phyloP scores from a whole-genome alignment of 2,797 vertebrate species.

The Peromyscus melanophrys region DNA sequence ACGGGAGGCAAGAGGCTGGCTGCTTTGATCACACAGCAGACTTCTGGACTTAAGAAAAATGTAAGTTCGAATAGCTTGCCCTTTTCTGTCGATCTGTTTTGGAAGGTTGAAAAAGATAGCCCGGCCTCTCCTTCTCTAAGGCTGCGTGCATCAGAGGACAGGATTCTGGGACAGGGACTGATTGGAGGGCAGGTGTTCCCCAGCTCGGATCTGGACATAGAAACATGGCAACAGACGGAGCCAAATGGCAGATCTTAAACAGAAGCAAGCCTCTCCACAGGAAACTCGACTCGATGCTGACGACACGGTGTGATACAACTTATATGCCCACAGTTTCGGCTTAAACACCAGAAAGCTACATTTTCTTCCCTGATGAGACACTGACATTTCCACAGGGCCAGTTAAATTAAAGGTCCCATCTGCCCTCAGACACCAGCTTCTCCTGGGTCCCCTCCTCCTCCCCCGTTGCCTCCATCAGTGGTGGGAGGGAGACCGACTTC shows the following conservation, averaged over 20 bases:
- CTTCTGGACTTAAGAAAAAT: not conserved
- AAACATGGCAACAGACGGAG: conserved; percentile 82
- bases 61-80: conserved; percentile 73
- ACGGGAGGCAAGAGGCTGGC: conserved; percentile 67
- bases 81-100: conserved; percentile 84
- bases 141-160: conserved; percentile 80
- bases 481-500: conserved; percentile 45
- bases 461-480: conserved; percentile 20
- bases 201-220: conserved; percentile 76
- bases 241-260: conserved; percentile 79
- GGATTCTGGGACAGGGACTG: conserved; percentile 64
- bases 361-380: conserved; percentile 34
- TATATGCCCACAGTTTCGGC: conserved; percentile 84
- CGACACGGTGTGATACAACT: conserved; percentile 51
- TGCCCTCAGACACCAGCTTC: not conserved
- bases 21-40: conserved; percentile 30
- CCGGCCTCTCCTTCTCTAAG: conserved; percentile 67
- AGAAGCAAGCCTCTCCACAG: conserved; percentile 80
- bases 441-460: conserved; percentile 64
- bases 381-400: conserved; percentile 47
- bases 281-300: conserved; percentile 69
- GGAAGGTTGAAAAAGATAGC: conserved; percentile 84
- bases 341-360: conserved; percentile 79
- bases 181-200: conserved; percentile 67
- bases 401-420: not conserved